These are phyloP conservation scores for Caenorhabditis macrosperma DNA, from an alignment of 2,888 invertebrate species.

Conservation along the genomic window DNA sequence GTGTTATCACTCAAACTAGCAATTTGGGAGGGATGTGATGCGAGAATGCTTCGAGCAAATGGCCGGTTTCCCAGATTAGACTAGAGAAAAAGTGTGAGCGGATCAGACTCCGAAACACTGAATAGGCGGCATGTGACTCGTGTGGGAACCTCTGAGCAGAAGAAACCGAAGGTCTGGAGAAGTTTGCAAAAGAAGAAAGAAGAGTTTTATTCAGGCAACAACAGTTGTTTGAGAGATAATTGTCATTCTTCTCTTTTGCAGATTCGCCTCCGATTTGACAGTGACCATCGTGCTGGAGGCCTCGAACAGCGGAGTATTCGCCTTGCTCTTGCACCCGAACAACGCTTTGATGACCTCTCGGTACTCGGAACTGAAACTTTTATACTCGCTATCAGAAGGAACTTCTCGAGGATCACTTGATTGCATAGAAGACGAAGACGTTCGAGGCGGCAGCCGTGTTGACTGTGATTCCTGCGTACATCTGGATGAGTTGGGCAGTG, in stretches of 20 bases:
- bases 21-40: background rate
- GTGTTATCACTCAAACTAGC: background rate
- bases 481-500: conserved; percentile 54
- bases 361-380: conserved; percentile 41
- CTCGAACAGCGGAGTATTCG: conserved; percentile 15
- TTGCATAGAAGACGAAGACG: conserved; percentile 61
- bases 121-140: conserved; percentile 30
- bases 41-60: background rate
- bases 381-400: background rate
- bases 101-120: conserved; percentile 31
- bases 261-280: background rate
- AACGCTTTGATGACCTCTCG: conserved; percentile 51
- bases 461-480: conserved; percentile 65
- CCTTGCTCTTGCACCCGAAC: conserved; percentile 35
- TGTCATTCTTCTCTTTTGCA: background rate
- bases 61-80: conserved; percentile 25
- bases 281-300: conserved; percentile 8
- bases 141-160: conserved; percentile 29
- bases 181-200: conserved; percentile 9
- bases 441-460: conserved; percentile 60
- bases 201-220: conserved; percentile 7
- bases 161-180: background rate
- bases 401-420: conserved; percentile 40
- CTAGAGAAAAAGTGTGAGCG: conserved; percentile 31
- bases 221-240: background rate